Conservation (phyloP, 2,888 invertebrate species). For the Hirudinaria manillensis region DNA sequence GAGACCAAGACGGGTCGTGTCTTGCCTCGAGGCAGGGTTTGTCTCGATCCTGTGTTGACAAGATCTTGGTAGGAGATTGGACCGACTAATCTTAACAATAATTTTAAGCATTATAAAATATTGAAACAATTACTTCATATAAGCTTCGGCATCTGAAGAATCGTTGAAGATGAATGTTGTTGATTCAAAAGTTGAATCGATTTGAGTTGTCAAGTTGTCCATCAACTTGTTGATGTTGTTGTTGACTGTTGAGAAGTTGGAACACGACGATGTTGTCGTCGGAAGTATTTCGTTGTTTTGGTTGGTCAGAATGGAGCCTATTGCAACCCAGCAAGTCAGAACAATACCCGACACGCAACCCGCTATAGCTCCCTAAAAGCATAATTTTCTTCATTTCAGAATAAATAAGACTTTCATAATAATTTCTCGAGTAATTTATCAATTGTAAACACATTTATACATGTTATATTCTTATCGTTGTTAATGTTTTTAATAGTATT, state of each 20-base stretch:
- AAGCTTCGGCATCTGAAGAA: too few species aligned
- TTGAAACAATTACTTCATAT: too few species aligned
- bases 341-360: constrained; percentile 23
- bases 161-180: neutral
- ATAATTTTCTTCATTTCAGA: neutral
- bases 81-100: too few species aligned
- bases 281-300: constrained; percentile 19
- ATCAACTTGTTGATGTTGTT: neutral
- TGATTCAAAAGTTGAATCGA: neutral
- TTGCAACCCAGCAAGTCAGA: constrained; percentile 24
- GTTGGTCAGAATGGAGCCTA: constrained; percentile 23
- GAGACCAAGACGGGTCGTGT: too few species aligned
- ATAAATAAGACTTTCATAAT: too few species aligned
- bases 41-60: too few species aligned
- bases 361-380: constrained; percentile 21
- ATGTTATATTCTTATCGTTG: neutral
- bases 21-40: too few species aligned
- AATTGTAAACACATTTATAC: neutral
- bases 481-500: neutral
- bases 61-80: too few species aligned
- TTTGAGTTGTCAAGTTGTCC: neutral
- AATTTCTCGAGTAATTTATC: neutral
- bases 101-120: too few species aligned
- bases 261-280: neutral
- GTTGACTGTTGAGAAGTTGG: neutral